Base-by-base conservation (phyloP, 2,113 vertebrate genomes). In the Carlito syrichta region DNA sequence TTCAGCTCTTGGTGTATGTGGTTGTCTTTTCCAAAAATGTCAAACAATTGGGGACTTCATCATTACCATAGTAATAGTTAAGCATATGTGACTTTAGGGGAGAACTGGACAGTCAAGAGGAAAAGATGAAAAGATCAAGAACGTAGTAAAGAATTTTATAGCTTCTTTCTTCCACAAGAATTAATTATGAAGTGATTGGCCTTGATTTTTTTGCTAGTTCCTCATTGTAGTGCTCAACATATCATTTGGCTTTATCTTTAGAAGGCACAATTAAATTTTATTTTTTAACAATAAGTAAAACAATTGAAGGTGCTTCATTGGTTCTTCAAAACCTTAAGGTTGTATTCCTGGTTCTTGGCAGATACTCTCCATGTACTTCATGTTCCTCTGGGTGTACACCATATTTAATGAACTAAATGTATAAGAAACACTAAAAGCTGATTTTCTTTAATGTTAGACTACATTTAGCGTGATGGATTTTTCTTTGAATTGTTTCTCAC, bases 311-410 rank as follows among this genome's bases (percentile, higher is more conserved):
- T 90, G 56, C 58, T 97, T 97, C 97, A 86, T 94, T 98, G 96
- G 94, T 98, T 98, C 98, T 97, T 98, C 83, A 97, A 96, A 98
- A 94, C 91, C 91, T 95, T 94, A 96, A 77, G 95, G 94, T 96
- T 98, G 0, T 95, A 97, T 97, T 98, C 96, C 97, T 98, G 93
- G 95, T 96, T 98, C 97, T 98, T 98, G 97, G 97, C 97, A 98
- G 96, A 91, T 92, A 89, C 56, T 97, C 56, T 97, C 96, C 90
- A 76, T 83, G 97, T 98, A 97, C 97, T 98, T 98, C 73, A 60
- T 98, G 98, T 98, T 98, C 97, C 71, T 71, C 93, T 98, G 97
- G 93, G 58, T 40, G 96, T 92, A 22, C 25, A 76, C 97, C 98
- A 98, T 8, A 95, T 77, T 97, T 97, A 97, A 97, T 98, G 96